These are phyloP conservation scores for Thamnophis elegans DNA, from an alignment of 2,797 vertebrate genomes.

Conservation along the genomic window DNA sequence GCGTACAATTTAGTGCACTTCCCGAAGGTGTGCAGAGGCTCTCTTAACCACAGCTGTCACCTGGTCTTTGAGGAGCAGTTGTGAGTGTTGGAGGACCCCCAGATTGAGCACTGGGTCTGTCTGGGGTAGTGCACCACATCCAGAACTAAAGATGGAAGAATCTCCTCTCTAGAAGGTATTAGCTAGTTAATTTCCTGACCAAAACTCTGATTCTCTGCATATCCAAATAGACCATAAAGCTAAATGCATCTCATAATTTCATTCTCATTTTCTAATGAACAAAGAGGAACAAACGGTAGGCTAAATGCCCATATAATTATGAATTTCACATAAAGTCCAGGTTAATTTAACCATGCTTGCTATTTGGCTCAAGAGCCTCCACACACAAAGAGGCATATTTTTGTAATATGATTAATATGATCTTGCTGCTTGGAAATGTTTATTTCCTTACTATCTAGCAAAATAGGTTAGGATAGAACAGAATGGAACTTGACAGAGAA, in stretches of 20 bases:
- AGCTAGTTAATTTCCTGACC: background rate
- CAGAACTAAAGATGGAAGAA: background rate
- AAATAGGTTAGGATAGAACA: background rate
- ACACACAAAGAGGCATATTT: background rate
- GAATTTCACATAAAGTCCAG: background rate
- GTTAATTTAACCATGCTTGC: background rate
- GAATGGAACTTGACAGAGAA: background rate
- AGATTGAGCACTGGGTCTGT: background rate
- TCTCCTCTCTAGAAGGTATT: background rate
- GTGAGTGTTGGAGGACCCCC: background rate
- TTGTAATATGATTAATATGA: background rate
- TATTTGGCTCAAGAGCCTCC: background rate
- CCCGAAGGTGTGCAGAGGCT: background rate
- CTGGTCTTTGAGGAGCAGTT: background rate
- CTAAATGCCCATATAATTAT: background rate
- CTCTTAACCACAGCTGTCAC: background rate
- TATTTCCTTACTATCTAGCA: background rate
- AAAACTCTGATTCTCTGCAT: background rate
- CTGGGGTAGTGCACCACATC: background rate
- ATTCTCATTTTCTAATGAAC: background rate
- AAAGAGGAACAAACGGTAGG: background rate
- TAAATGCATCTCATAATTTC: background rate
- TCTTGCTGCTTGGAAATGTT: background rate
- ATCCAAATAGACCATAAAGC: background rate
- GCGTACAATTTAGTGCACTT: background rate